Evolutionary conservation across 1,140 invertebrate species (phyloP), one percentile per base, ranked within the genome.

Genomic region (Drosophila trapezifrons): DNA sequence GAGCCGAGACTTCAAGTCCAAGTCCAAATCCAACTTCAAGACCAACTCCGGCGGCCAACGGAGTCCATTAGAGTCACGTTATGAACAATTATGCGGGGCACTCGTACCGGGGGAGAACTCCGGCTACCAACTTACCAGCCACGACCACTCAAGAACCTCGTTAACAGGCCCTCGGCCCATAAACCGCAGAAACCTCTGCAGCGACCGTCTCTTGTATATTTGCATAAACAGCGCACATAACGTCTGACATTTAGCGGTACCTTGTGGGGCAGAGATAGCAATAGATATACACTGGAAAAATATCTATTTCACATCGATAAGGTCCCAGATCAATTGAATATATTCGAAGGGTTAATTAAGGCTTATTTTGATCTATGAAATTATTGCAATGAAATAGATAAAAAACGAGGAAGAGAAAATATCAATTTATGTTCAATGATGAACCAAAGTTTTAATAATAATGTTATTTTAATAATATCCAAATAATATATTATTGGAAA

Each of bases 191-290:
- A 45, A 45, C 32, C 51, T 69, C 42, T 29, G 51, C 64, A 63
- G 35, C 25, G 62, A 27, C 38, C 49, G 27, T 47, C 51, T 62
- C 45, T 71, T 76, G 65, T 64, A 72, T 63, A 86, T 86, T 87
- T 87, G 82, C 82, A 86, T 86, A 86, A 87, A 86, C 82, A 85
- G 84, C 82, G 82, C 65, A 86, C 82, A 85, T 86, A 78, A 55
- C 78, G 70, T 67, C 62, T 64, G 64, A 63, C 76, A 71, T 87
- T 89, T 87, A 87, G 83, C 83, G 84, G 83, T 87, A 87, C 65
- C 60, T 69, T 32, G 65, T 20, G 65, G 42, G 69, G 56, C 45
- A 15, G 45, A 51, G 29, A 60, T 37, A n/a, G 42, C 42, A 18
- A 57, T 45, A 47, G 22, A 47, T 15, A 17, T 58, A 29, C 22